Evolutionary conservation across 2,113 vertebrate genomes (phyloP).

Genomic region (Nicator chloris): DNA sequence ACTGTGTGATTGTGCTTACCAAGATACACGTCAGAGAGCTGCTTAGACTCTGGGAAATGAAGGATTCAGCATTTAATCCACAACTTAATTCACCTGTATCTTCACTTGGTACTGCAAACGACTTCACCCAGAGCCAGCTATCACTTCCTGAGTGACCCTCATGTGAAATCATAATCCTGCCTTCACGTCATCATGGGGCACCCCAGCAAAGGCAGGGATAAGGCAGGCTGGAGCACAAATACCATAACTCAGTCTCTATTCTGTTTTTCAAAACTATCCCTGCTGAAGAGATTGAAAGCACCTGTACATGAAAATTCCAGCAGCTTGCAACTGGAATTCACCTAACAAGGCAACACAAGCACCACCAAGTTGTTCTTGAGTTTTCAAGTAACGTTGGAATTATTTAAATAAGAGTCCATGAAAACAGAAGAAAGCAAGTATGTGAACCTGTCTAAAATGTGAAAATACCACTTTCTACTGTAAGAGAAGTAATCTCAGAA

Average conservation of each 20-base stretch:
- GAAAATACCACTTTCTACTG: not conserved
- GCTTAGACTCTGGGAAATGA: not conserved
- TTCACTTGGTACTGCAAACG: not conserved
- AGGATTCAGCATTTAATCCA: constrained; percentile 3
- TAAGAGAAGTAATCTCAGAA: not conserved
- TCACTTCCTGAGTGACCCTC: not conserved
- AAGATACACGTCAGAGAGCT: constrained; percentile 17
- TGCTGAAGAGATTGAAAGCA: not conserved
- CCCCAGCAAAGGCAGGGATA: not conserved
- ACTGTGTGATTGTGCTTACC: not conserved
- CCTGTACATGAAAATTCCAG: not conserved
- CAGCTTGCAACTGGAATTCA: not conserved
- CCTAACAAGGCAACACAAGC: not conserved
- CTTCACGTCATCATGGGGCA: not conserved
- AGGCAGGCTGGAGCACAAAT: not conserved
- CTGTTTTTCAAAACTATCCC: not conserved
- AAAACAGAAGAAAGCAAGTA: not conserved
- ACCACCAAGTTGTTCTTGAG: not conserved
- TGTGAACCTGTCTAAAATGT: not conserved
- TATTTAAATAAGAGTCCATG: not conserved
- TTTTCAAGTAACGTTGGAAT: not conserved
- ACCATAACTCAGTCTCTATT: fast-evolving
- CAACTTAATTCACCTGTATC: not conserved
- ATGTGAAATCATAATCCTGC: constrained; percentile 48
- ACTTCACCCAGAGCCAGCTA: not conserved